Percentiles rank a stretch among this genome's conserved stretches.
Evolutionary conservation across 2,113 vertebrate genomes (phyloP).

Genomic region (Ramphastos sulfuratus): DNA sequence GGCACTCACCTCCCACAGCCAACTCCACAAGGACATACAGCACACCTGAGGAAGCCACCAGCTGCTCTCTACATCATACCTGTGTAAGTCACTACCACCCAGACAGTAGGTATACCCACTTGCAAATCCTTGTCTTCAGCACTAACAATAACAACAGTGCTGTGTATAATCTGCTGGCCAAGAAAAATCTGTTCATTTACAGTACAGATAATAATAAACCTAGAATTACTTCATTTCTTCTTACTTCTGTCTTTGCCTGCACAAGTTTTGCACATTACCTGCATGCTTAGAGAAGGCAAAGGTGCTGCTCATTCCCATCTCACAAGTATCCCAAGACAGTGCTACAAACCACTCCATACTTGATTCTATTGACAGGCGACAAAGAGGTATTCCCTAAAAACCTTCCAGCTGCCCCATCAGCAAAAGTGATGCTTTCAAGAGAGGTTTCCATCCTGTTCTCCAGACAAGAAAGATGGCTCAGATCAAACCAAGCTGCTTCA

Average conservation of each 20-base stretch:
- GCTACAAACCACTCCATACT: not conserved
- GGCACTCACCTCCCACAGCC: not conserved
- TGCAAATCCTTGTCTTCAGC: not conserved
- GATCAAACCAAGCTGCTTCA: not conserved
- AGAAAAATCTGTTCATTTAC: not conserved
- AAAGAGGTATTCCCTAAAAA: not conserved
- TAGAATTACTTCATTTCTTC: not conserved
- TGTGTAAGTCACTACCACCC: rapidly evolving
- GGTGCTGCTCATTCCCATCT: not conserved
- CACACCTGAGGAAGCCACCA: not conserved
- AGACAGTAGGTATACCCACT: not conserved
- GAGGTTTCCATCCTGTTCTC: not conserved
- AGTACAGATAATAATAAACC: not conserved
- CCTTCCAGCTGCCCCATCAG: not conserved
- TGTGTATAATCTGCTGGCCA: not conserved
- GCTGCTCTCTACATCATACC: not conserved
- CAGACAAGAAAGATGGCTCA: not conserved
- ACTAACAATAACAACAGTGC: not conserved
- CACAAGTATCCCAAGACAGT: not conserved
- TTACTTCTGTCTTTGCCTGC: not conserved
- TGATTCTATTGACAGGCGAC: not conserved
- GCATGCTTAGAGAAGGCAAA: not conserved
- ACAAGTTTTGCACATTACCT: not conserved
- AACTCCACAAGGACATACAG: rapidly evolving
- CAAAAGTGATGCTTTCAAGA: conserved; percentile 5